These are phyloP conservation scores for Sepiola atlantica DNA, from an alignment of 2,888 invertebrate genomes.

Conservation along the genomic window DNA sequence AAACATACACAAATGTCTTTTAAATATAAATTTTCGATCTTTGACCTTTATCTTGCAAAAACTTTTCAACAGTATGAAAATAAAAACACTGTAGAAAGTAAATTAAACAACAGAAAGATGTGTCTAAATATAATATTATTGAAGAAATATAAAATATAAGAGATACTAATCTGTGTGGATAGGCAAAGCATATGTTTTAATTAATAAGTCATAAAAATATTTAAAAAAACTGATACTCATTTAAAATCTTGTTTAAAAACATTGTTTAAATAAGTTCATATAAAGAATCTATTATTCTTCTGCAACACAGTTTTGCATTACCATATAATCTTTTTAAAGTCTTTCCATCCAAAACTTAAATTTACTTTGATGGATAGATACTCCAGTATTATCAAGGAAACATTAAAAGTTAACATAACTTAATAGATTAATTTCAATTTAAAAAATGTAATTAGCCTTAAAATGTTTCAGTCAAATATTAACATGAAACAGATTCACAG, in stretches of 20 bases:
- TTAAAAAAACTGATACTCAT: no score
- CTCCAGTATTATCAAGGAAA: neutral
- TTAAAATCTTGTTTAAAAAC: no score
- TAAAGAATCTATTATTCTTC: neutral
- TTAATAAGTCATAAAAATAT: no score
- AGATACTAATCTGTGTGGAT: no score
- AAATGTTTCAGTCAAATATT: neutral
- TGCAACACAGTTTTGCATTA: neutral
- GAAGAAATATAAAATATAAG: no score
- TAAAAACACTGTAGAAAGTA: neutral
- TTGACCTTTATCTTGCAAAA: neutral
- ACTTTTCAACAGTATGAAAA: neutral
- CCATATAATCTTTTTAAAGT: neutral
- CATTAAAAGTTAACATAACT: neutral
- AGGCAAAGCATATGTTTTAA: no score
- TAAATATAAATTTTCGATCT: neutral
- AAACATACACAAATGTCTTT: neutral
- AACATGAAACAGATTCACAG: neutral
- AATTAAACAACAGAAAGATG: neutral
- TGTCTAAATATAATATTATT: neutral
- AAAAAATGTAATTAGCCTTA: neutral
- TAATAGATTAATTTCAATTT: neutral
- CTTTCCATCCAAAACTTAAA: neutral
- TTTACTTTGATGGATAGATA: neutral
- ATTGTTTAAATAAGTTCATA: neutral